These are phyloP conservation scores for Myotis lucifugus DNA, from an alignment of 2,113 vertebrate species.

Conservation along the genomic window DNA sequence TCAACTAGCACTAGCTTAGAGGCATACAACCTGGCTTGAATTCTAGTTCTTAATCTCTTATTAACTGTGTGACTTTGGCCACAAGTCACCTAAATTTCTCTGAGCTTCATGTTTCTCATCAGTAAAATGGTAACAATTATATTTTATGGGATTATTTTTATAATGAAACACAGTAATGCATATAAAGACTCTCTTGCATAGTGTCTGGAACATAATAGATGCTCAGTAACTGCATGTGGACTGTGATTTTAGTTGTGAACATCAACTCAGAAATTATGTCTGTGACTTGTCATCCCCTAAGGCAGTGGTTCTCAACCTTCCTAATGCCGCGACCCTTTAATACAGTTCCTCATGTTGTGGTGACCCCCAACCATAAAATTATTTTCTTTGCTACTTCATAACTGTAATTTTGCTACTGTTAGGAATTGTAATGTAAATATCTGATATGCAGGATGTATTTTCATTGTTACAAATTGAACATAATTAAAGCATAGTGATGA, in stretches of 20 bases:
- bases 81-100: constrained; percentile 7
- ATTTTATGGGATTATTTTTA: constrained; percentile 3
- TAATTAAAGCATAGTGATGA: no score
- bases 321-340: no score
- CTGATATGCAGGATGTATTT: no score
- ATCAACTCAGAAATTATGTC: constrained; percentile 43
- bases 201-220: background rate
- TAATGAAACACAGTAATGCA: constrained; percentile 18
- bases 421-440: no score
- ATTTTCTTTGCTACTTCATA: no score
- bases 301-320: background rate
- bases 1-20: background rate
- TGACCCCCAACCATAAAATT: no score
- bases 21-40: background rate
- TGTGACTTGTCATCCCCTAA: constrained; percentile 21
- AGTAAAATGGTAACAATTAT: constrained; percentile 32
- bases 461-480: no score
- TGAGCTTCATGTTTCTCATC: constrained; percentile 15
- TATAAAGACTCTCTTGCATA: background rate
- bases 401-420: no score
- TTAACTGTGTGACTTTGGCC: background rate
- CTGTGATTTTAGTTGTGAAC: constrained; percentile 44
- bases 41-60: constrained; percentile 15
- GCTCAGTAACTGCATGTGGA: background rate
- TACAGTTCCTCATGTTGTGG: no score